Conservation (phyloP, 2,797 vertebrate genomes). For the Xenentodon cancila region DNA sequence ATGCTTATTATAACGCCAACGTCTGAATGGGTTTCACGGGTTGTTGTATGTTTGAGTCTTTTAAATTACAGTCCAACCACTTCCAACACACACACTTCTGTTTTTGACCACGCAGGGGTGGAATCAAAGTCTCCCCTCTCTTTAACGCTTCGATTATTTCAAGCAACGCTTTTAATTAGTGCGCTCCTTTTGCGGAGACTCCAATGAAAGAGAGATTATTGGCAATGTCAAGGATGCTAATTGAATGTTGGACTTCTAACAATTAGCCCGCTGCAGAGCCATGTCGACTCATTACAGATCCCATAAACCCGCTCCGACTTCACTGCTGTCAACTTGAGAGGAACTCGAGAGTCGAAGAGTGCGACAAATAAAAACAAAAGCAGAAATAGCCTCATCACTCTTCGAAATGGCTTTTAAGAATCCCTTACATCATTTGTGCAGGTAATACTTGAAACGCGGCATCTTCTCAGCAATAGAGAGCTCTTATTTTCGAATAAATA, state of each 20-base stretch:
- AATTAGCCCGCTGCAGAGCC: constrained; percentile 77
- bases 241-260: constrained; percentile 86
- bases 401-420: no score
- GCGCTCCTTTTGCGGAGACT: constrained; percentile 73
- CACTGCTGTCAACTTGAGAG: constrained; percentile 36
- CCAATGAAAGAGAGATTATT: constrained; percentile 84
- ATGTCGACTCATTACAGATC: constrained; percentile 76
- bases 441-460: no score
- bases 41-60: constrained; percentile 42
- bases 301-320: constrained; percentile 61
- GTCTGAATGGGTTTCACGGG: constrained; percentile 44
- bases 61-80: constrained; percentile 21
- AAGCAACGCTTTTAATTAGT: constrained; percentile 81
- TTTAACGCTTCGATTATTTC: constrained; percentile 82
- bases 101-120: constrained; percentile 58
- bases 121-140: constrained; percentile 73
- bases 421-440: no score
- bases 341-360: neutral
- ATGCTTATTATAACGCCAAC: neutral
- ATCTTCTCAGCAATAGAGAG: no score
- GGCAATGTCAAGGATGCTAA: constrained; percentile 86
- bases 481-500: no score
- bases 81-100: constrained; percentile 37
- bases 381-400: no score
- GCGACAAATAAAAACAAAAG: constrained; percentile 19